Evolutionary conservation across 2,888 invertebrate genomes (phyloP), one percentile per base, ranked within the genome.

Genomic region (Hyles lineata): DNA sequence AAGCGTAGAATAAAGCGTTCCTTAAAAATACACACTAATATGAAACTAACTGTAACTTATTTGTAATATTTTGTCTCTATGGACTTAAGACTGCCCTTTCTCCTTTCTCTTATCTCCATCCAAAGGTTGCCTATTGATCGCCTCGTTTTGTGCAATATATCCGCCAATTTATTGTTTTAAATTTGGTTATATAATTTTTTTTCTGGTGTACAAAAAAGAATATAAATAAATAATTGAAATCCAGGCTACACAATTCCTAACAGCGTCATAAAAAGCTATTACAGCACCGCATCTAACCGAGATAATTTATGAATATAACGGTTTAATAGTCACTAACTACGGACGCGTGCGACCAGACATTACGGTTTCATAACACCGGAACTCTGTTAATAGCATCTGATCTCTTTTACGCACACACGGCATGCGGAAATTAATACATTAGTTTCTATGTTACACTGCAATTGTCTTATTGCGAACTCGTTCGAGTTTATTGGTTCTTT

Each of bases 261-360:
- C 21, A 50, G 50, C 43, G 50, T 67, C 17, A 23, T 67, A 21
- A 15, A 63, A 50, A 25, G 17, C 67, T 23, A 50, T 67, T 50
- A 67, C 67, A 15, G 7, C 67, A 67, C 67, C 35, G 63, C 63
- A 23, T 43, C 67, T 50, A 67, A 67, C 67, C 23, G 15, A 17
- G 67, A 67, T 67, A 67, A 67, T 67, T 67, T 50, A 67, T 50
- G 50, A 67, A 67, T n/a, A 62, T 62, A 35, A 43, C 63, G 67
- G 21, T 67, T 67, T 50, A 67, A 67, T 67, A 67, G 67, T 67
- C 43, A 8, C 67, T 67, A 67, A 67, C 50, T 67, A 50, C 67
- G 17, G 8, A 67, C 23, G 67, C 67, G 67, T 50, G 43, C 60
- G 60, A 17, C 23, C 21, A 32, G 11, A 2, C 63, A 43, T 23